Conservation (phyloP, 2,888 invertebrate species). For the Arge pagana region DNA sequence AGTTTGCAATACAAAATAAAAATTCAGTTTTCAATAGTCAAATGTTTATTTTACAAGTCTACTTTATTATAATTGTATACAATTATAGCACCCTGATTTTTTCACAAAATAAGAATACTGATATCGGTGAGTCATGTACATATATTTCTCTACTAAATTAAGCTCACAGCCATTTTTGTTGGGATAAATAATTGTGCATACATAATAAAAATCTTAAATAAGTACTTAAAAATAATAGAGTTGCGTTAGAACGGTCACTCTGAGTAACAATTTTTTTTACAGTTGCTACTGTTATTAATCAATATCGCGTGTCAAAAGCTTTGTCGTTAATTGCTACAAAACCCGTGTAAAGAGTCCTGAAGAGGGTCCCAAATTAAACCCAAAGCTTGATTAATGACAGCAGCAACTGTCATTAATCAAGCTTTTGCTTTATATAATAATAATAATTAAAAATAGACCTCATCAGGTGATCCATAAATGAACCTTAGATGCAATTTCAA, state of each 20-base stretch:
- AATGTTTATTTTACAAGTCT: constrained; percentile 4
- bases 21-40: constrained; percentile 1
- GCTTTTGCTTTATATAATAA: too few relatives aligned
- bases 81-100: not conserved
- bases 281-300: not conserved
- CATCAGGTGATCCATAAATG: constrained; percentile 7
- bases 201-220: not conserved
- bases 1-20: constrained; percentile 6
- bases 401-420: too few relatives aligned
- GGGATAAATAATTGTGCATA: constrained; percentile 6
- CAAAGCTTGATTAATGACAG: too few relatives aligned
- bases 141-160: not conserved
- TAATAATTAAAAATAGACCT: not conserved
- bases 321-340: too few relatives aligned
- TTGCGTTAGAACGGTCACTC: constrained; percentile 3
- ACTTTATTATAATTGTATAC: constrained; percentile 4
- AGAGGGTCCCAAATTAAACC: too few relatives aligned
- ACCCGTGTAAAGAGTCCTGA: too few relatives aligned
- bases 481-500: constrained; percentile 6
- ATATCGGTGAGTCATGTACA: constrained; percentile 2
- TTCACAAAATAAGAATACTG: constrained; percentile 5
- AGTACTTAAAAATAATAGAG: constrained; percentile 4
- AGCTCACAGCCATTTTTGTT: constrained; percentile 4
- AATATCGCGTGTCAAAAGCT: too few relatives aligned
- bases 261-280: not conserved